phyloP scores from a whole-genome alignment of 2,888 invertebrate genomes.

The Spisula solida region DNA sequence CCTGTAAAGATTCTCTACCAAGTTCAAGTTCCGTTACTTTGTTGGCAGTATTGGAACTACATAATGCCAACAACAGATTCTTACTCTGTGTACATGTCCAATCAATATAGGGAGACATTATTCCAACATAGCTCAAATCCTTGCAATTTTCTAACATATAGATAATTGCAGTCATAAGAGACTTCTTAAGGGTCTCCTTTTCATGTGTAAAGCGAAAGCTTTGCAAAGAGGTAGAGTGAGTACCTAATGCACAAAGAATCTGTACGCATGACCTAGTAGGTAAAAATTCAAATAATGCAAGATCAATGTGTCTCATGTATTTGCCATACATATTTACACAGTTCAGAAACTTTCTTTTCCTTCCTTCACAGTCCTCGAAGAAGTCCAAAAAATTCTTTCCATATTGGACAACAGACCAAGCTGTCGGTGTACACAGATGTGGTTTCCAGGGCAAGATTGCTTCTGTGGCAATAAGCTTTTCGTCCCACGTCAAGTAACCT shows the following conservation, averaged over 20 bases:
- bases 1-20: slow-evolving; percentile 68
- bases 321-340: slow-evolving; percentile 76
- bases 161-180: slow-evolving; percentile 64
- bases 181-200: slow-evolving; percentile 66
- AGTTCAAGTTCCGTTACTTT: slow-evolving; percentile 74
- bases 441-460: slow-evolving; percentile 69
- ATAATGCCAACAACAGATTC: slow-evolving; percentile 62
- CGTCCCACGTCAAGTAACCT: slow-evolving; percentile 73
- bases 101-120: slow-evolving; percentile 70
- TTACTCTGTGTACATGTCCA: slow-evolving; percentile 69
- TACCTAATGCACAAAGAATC: slow-evolving; percentile 72
- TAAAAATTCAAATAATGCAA: slow-evolving; percentile 72
- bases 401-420: slow-evolving; percentile 73
- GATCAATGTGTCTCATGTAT: slow-evolving; percentile 70
- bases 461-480: slow-evolving; percentile 66
- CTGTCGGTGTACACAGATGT: slow-evolving; percentile 63
- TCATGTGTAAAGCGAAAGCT: slow-evolving; percentile 67
- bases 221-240: slow-evolving; percentile 67
- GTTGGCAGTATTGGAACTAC: slow-evolving; percentile 53
- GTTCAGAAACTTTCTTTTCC: slow-evolving; percentile 68
- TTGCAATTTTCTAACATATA: slow-evolving; percentile 63
- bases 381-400: slow-evolving; percentile 70
- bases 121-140: slow-evolving; percentile 52
- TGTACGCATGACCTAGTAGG: slow-evolving; percentile 70
- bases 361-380: slow-evolving; percentile 74